Base-by-base conservation (phyloP, 2,888 invertebrate genomes). In the Pyrgus malvae region DNA sequence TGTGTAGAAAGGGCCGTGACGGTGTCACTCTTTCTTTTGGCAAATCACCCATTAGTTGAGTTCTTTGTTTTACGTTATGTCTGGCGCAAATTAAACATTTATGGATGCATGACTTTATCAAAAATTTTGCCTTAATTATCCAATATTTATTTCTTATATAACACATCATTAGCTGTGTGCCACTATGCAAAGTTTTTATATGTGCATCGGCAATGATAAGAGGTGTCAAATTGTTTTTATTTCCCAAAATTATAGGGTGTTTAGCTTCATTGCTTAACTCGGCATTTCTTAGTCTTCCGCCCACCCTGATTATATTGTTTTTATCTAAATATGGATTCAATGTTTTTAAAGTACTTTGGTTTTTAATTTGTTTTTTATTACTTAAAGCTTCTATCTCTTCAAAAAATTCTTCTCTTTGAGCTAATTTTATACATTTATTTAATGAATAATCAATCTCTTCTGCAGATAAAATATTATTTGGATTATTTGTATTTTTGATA, bases 361-460 rank as follows among this genome's bases (percentile, higher is more conserved):
- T 11, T 44, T 12, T 57, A 2, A 40, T 12, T n/a, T 40, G 40
- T 16, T 16, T 25, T 38, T 12, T 48, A 44, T 49, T 23, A 14
- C 8, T 35, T 16, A 37, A 37, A 17, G 37, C 27, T 23, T 33
- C 35, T 11, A 14, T 46, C 17, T 50, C 31, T 21, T 60, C 61
- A 44, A 6, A 1, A 54, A 57, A 61, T 29, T 58, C 51, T 48
- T 54, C 46, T 25, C 35, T 11, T 57, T 67, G 67, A 25, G 42
- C 46, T 12, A 23, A 17, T 35, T 25, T 57, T 29, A 65, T 60
- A 9, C 63, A 62, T 5, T 12, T 40, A 8, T 55, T 37, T 33
- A 65, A 44, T 2, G 62, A 17, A 5, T 53, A 14, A 37, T 62
- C 11, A 27, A 62, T 35, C 38, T 67, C 64, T 35, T 55, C 21